Evolutionary conservation across 2,797 vertebrate genomes (phyloP).

Genomic region (Carcharodon carcharias): DNA sequence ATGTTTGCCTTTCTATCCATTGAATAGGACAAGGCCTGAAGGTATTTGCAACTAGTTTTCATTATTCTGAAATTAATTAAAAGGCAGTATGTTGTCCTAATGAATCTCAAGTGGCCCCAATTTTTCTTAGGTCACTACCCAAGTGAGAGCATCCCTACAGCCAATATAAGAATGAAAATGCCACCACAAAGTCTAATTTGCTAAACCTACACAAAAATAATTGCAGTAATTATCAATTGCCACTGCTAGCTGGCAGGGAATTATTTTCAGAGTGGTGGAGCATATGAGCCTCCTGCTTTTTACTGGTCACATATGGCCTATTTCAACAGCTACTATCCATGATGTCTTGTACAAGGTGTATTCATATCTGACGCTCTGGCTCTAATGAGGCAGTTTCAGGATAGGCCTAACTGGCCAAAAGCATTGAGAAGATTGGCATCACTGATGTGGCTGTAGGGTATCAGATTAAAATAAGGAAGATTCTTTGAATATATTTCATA

Average conservation of each 20-base stretch:
- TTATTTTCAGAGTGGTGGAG: neutral
- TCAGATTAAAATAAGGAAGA: neutral
- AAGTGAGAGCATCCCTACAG: neutral
- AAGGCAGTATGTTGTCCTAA: neutral
- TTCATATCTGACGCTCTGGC: neutral
- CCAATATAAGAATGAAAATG: neutral
- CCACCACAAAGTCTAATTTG: neutral
- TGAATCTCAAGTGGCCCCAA: neutral
- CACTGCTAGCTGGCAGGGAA: neutral
- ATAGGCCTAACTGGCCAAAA: neutral
- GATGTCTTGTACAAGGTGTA: neutral
- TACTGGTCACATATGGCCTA: neutral
- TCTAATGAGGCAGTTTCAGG: neutral
- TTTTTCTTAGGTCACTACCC: neutral
- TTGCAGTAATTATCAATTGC: neutral
- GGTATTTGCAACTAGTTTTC: neutral
- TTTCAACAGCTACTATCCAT: neutral
- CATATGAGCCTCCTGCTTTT: neutral
- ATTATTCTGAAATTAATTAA: slow-evolving; percentile 25
- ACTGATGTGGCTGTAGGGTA: neutral
- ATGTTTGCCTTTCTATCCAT: neutral
- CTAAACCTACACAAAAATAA: neutral
- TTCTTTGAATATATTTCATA: neutral
- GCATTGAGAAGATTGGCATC: neutral
- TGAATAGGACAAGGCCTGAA: neutral